phyloP scores from a whole-genome alignment of 2,888 invertebrate genomes.

The Onchidella celtica region DNA sequence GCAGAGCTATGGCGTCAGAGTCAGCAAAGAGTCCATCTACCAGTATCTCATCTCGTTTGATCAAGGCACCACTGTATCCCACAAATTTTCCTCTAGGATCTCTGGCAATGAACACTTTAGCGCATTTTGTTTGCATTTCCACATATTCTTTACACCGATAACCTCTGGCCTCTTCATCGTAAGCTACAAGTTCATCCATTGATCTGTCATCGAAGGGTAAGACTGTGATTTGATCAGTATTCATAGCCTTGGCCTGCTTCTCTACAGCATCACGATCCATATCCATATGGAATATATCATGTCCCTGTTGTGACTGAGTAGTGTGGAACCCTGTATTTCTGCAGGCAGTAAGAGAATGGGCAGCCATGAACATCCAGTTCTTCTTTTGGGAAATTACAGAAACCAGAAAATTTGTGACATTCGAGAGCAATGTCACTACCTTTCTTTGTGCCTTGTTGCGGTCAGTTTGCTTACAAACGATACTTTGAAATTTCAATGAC shows the following conservation, averaged over 20 bases:
- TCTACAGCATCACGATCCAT: not conserved
- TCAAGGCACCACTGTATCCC: constrained; percentile 19
- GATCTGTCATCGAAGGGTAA: not conserved
- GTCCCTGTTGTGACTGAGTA: constrained; percentile 32
- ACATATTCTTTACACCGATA: not conserved
- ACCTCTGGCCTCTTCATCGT: constrained; percentile 17
- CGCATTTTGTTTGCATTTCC: not conserved
- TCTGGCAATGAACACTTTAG: not conserved
- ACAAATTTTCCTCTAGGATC: not conserved
- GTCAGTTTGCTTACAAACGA: too few relatives aligned
- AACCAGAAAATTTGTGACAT: too few relatives aligned
- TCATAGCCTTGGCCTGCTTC: not conserved
- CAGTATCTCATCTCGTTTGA: constrained; percentile 32
- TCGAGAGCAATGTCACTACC: too few relatives aligned
- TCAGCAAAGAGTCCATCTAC: constrained; percentile 35
- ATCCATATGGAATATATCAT: constrained; percentile 10
- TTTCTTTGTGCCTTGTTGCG: too few relatives aligned
- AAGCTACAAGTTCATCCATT: constrained; percentile 5
- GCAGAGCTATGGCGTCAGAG: constrained; percentile 15
- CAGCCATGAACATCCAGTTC: too few relatives aligned
- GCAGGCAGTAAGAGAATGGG: not conserved
- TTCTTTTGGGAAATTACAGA: not conserved
- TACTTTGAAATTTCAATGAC: too few relatives aligned
- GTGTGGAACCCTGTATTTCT: constrained; percentile 25
- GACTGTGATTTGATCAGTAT: not conserved